Evolutionary conservation across 2,888 invertebrate genomes (phyloP).

Genomic region (Nasonovia ribisnigri): DNA sequence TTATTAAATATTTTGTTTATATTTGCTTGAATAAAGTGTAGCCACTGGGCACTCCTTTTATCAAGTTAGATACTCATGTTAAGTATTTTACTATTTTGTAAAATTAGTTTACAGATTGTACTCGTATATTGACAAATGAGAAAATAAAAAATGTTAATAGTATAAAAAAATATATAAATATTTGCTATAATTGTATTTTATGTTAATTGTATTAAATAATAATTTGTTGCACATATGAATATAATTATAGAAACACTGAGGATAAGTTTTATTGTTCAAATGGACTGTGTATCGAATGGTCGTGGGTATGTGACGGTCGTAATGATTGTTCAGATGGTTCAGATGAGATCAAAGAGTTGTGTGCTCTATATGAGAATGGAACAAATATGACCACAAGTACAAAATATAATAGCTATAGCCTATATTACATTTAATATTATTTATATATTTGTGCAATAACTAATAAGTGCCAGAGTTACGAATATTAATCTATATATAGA

Average conservation of each 20-base stretch:
- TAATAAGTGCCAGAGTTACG: slow-evolving; percentile 66
- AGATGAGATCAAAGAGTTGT: slow-evolving; percentile 67
- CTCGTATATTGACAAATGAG: too few relatives aligned
- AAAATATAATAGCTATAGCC: not conserved
- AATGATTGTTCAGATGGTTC: slow-evolving; percentile 67
- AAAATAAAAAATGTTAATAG: too few relatives aligned
- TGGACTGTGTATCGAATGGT: slow-evolving; percentile 67
- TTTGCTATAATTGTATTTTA: too few relatives aligned
- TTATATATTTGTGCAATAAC: not conserved
- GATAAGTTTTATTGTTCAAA: slow-evolving; percentile 64
- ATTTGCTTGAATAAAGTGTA: too few relatives aligned
- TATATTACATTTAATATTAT: too few relatives aligned
- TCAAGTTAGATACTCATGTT: too few relatives aligned
- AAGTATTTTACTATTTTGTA: too few relatives aligned
- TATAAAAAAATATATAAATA: too few relatives aligned
- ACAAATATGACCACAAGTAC: not conserved
- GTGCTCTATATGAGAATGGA: slow-evolving; percentile 56
- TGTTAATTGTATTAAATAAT: not conserved
- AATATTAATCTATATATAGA: slow-evolving; percentile 67
- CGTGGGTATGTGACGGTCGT: too few relatives aligned
- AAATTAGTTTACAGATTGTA: too few relatives aligned
- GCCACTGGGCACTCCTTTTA: too few relatives aligned
- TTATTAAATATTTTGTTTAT: too few relatives aligned
- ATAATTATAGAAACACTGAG: not conserved
- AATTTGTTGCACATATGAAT: not conserved